Conservation (phyloP, 2,113 vertebrate genomes). For the Cardinalis cardinalis region DNA sequence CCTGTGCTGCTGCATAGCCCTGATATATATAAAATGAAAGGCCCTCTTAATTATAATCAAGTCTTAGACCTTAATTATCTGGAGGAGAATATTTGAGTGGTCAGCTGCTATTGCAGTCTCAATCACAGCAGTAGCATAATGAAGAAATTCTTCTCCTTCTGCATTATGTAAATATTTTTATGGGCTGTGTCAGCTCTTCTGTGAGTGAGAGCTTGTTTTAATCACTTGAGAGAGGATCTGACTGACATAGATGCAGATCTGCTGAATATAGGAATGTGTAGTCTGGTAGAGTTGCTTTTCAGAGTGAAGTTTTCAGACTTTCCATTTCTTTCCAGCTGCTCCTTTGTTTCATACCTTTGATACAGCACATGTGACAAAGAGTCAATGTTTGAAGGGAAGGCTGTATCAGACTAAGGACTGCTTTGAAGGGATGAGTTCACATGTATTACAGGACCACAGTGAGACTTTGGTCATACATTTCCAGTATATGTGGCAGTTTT, state of each 20-base stretch:
- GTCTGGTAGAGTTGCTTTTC: neutral
- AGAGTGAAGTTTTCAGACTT: neutral
- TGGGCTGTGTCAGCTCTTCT: conserved; percentile 25
- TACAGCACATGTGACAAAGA: neutral
- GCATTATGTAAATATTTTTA: conserved; percentile 14
- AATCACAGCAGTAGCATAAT: neutral
- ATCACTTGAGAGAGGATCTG: neutral
- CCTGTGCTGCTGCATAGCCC: neutral
- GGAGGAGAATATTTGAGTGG: neutral
- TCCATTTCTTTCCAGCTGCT: neutral
- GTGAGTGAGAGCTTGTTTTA: neutral
- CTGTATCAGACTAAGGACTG: neutral
- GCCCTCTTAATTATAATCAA: neutral
- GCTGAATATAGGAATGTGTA: neutral
- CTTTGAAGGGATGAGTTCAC: neutral
- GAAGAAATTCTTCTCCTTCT: neutral
- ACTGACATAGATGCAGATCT: neutral
- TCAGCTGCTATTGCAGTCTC: neutral
- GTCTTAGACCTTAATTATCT: neutral
- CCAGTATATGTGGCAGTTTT: neutral
- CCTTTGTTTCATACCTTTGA: neutral
- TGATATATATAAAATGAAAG: neutral
- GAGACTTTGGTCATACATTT: neutral
- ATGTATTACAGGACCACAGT: neutral
- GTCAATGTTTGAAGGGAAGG: neutral